These are phyloP conservation scores for Onychorhynchus coronatus DNA, from an alignment of 2,113 vertebrate genomes.

Conservation along the genomic window DNA sequence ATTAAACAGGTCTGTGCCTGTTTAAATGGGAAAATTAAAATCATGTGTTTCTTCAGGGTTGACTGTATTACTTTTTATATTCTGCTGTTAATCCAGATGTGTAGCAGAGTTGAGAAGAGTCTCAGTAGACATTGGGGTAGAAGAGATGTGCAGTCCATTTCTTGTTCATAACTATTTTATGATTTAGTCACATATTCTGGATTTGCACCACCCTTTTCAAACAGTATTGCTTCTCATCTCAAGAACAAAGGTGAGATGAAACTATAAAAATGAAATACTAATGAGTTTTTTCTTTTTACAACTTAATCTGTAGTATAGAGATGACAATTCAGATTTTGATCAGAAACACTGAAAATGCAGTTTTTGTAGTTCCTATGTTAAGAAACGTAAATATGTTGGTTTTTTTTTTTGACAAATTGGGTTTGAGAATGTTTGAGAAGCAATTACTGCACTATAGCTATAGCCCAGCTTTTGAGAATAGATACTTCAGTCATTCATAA, in stretches of 20 bases:
- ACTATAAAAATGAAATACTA: neutral
- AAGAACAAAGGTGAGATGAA: neutral
- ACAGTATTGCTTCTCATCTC: neutral
- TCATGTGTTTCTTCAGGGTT: neutral
- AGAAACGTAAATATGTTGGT: neutral
- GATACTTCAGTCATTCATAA: neutral
- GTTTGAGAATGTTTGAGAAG: neutral
- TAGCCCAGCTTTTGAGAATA: neutral
- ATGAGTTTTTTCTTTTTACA: neutral
- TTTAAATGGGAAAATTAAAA: neutral
- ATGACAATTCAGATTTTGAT: neutral
- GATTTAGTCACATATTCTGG: neutral
- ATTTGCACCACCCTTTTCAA: neutral
- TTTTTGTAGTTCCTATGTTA: neutral
- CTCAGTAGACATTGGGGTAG: neutral
- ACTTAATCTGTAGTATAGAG: neutral
- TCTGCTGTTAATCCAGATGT: neutral
- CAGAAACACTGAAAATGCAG: neutral
- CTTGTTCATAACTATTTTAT: neutral
- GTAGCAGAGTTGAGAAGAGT: neutral
- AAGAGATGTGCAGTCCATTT: neutral
- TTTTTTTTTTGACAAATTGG: neutral
- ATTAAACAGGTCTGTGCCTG: neutral
- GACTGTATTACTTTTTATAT: neutral
- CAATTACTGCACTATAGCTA: neutral